phyloP scores from a whole-genome alignment of 2,113 vertebrate species.

The Grallaria varia region DNA sequence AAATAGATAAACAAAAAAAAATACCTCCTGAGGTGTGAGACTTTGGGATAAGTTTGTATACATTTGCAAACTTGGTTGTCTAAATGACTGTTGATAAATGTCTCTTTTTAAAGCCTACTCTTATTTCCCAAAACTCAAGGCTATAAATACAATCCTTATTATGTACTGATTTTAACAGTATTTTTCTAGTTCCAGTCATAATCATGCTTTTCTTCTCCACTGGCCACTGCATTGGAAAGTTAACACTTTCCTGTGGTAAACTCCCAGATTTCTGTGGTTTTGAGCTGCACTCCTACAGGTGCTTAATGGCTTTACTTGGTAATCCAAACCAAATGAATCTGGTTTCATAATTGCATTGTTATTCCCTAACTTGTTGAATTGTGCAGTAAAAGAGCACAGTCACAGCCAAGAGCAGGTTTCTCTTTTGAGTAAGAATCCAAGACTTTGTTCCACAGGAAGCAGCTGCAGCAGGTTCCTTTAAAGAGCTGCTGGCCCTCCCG shows the following conservation, averaged over 20 bases:
- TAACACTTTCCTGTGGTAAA: background rate
- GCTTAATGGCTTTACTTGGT: background rate
- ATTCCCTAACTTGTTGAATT: background rate
- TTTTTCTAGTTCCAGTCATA: background rate
- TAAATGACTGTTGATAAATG: background rate
- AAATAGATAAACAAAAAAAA: background rate
- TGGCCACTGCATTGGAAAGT: background rate
- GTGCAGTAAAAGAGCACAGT: background rate
- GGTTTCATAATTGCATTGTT: background rate
- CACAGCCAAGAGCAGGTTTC: background rate
- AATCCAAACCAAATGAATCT: background rate
- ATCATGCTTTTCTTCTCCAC: background rate
- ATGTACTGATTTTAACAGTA: fast-evolving
- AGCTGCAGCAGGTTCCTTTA: background rate
- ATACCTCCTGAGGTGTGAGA: background rate
- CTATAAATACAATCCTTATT: background rate
- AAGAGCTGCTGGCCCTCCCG: background rate
- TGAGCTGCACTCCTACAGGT: background rate
- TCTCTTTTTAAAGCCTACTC: background rate
- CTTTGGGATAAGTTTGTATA: background rate
- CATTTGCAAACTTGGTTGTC: background rate
- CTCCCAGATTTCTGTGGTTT: background rate
- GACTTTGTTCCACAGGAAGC: background rate
- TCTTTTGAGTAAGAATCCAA: background rate
- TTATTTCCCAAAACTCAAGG: background rate